These are phyloP conservation scores for Mastomys natalensis DNA, from an alignment of 2,113 vertebrate species.

Conservation along the genomic window DNA sequence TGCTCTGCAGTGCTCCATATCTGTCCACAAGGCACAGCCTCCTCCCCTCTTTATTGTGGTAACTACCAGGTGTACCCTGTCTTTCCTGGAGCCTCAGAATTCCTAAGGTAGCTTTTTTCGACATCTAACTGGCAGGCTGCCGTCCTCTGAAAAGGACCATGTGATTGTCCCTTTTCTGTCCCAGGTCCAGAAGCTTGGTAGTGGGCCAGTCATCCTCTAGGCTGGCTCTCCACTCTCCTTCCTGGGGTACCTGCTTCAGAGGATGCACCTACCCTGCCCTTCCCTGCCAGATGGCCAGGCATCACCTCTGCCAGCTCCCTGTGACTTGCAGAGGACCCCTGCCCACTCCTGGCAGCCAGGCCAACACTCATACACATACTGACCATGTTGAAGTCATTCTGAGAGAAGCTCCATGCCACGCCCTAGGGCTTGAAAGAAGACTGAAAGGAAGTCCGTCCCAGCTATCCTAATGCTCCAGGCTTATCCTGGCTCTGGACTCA, in stretches of 20 bases:
- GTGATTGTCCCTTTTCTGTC: slow-evolving; percentile 9
- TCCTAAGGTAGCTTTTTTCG: neutral
- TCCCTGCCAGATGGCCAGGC: slow-evolving; percentile 10
- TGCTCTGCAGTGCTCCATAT: rapidly evolving
- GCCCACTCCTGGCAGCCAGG: rapidly evolving
- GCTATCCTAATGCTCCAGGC: neutral
- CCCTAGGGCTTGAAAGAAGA: neutral
- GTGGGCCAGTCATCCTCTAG: slow-evolving; percentile 37
- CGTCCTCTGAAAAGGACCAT: neutral
- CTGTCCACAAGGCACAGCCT: neutral
- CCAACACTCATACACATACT: too few relatives aligned
- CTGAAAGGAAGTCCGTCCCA: neutral
- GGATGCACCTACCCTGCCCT: neutral
- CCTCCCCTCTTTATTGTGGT: neutral
- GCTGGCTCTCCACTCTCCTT: slow-evolving; percentile 29
- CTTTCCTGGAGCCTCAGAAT: neutral
- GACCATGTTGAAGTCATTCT: neutral
- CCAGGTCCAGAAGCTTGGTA: slow-evolving; percentile 6
- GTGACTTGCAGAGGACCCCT: neutral
- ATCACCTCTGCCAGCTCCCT: neutral
- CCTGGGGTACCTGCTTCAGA: neutral
- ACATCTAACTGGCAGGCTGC: neutral
- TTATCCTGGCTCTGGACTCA: neutral
- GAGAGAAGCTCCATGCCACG: neutral
- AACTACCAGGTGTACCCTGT: neutral